phyloP scores from a whole-genome alignment of 2,888 invertebrate genomes.

The Acanthacorydalis orientalis region DNA sequence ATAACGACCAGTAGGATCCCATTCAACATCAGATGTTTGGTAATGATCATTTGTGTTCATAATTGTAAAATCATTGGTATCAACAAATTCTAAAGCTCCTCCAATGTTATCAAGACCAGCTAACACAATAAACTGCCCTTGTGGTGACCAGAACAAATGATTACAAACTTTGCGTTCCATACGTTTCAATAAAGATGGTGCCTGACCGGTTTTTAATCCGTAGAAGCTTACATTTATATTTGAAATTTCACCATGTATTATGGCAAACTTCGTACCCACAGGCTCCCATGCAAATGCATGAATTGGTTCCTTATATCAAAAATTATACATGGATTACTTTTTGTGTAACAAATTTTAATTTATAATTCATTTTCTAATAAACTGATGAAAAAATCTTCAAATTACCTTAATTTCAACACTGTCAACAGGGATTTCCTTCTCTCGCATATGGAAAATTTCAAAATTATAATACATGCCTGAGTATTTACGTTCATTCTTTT shows the following conservation, averaged over 20 bases:
- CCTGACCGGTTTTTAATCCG: slow-evolving; percentile 77
- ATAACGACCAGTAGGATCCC: slow-evolving; percentile 98
- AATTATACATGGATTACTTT: no score
- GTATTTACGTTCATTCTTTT: slow-evolving; percentile 86
- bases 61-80: slow-evolving; percentile 88
- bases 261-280: slow-evolving; percentile 86
- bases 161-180: slow-evolving; percentile 80
- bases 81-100: slow-evolving; percentile 87
- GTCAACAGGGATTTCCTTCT: slow-evolving; percentile 95
- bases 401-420: slow-evolving; percentile 73
- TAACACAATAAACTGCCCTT: slow-evolving; percentile 86
- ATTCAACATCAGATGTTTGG: slow-evolving; percentile 85
- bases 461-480: slow-evolving; percentile 96
- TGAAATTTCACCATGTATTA: slow-evolving; percentile 84
- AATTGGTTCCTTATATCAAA: slow-evolving; percentile 48
- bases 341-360: no score
- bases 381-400: no score
- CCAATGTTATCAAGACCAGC: slow-evolving; percentile 73
- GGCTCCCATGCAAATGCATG: slow-evolving; percentile 98
- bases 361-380: no score
- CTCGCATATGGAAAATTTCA: slow-evolving; percentile 97
- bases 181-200: slow-evolving; percentile 74
- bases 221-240: slow-evolving; percentile 85
- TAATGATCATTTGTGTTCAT: slow-evolving; percentile 92
- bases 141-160: slow-evolving; percentile 89